Evolutionary conservation across 1,140 invertebrate genomes (phyloP), one percentile per base, ranked within the genome.

Genomic region (Procambarus clarkii): DNA sequence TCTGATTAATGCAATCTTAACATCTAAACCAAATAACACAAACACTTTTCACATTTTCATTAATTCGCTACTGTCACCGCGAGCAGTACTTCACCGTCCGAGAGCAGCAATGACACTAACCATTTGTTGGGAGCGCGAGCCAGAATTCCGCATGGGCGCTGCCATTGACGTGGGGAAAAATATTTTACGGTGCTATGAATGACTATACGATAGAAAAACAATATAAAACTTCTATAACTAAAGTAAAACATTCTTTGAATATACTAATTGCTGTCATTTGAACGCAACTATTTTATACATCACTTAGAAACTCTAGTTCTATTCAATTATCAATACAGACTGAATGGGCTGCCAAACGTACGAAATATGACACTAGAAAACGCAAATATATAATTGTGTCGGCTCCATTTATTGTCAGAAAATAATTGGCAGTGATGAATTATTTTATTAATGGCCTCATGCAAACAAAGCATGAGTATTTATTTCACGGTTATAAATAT

Each of bases 21-120:
- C 24, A 34, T 7, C 60, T 48, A 82, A 24, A 24, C 21, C 11
- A 54, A 58, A 21, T 50, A 3, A 74, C 46, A 15, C n/a, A 81
- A 24, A 58, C 78, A 89, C 78, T 81, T 88, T 82, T 34, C 87
- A 89, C 80, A 89, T 82, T 89, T 89, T 82, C 87, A 89, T 79
- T 89, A 82, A 89, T 82, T 89, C 46, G 54, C 50, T 78, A 34
- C 79, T 21, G 60, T 34, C 15, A 44, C 13, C 3, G 15, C 9
- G 34, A 7, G 0, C 3, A 46, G 7, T 34, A 50, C 21, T 46
- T 24, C 64, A 64, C 34, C 79, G 7, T 9, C 15, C n/a, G 79
- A 82, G 80, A 46, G 60, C 45, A 71, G 79, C 60, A 89, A 54
- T 89, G 87, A 89, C 87, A 89, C 87, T 89, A 50, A 81, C n/a